Percentiles rank a stretch among this genome's conserved stretches.
Evolutionary conservation across 2,888 invertebrate species (phyloP).

Genomic region (Ophioninae sp.): DNA sequence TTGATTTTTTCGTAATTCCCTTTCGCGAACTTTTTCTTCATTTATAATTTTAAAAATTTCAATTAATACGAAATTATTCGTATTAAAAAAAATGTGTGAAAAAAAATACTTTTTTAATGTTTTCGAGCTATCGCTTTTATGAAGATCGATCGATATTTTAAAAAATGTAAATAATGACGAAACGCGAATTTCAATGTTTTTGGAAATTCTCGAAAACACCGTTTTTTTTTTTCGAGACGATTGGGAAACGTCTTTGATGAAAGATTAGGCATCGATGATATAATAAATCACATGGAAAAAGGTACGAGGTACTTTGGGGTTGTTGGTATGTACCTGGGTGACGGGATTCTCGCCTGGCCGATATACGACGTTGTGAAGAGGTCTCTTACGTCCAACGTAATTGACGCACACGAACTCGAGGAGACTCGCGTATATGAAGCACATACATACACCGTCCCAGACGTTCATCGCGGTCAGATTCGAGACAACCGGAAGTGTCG

Average conservation of each 20-base stretch:
- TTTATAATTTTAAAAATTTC: too few species aligned
- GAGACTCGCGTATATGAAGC: constrained; percentile 96
- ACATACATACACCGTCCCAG: constrained; percentile 98
- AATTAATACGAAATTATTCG: too few species aligned
- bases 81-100: too few species aligned
- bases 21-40: too few species aligned
- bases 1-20: too few species aligned
- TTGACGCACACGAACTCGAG: constrained; percentile 97
- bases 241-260: constrained; percentile 32
- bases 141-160: not conserved
- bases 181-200: not conserved
- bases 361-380: constrained; percentile 94
- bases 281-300: not conserved
- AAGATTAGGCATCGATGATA: not conserved
- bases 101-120: too few species aligned
- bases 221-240: not conserved
- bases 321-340: constrained; percentile 86
- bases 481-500: constrained; percentile 95
- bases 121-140: not conserved
- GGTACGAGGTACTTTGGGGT: not conserved
- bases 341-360: constrained; percentile 95
- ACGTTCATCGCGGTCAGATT: constrained; percentile 98
- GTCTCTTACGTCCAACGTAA: constrained; percentile 95
- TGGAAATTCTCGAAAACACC: not conserved
- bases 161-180: not conserved